Percentiles rank a stretch among this genome's conserved stretches.
These are phyloP conservation scores for Lagopus leucura DNA, from an alignment of 2,113 vertebrate genomes.

Conservation along the genomic window DNA sequence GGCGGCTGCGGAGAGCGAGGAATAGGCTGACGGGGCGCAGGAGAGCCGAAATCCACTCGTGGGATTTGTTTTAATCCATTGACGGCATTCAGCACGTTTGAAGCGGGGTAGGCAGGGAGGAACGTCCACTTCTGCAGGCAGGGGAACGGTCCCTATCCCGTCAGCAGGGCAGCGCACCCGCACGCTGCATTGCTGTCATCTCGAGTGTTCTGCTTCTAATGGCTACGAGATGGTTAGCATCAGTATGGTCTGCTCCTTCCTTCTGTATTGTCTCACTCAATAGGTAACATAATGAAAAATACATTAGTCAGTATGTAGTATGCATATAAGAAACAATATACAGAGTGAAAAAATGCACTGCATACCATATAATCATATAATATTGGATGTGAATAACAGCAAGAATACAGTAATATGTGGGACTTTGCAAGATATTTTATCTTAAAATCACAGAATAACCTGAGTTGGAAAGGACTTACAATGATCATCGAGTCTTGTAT, in stretches of 20 bases:
- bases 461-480: too few species aligned
- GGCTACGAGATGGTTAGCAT: background rate
- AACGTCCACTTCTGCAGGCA: accelerated
- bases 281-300: background rate
- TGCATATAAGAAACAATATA: background rate
- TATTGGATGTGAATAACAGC: background rate
- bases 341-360: accelerated
- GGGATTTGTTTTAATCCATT: background rate
- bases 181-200: background rate
- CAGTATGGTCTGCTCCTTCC: background rate
- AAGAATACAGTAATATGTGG: background rate
- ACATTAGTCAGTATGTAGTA: accelerated
- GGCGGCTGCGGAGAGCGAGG: background rate
- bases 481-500: background rate
- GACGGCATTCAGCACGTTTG: background rate
- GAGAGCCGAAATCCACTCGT: background rate
- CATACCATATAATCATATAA: too few species aligned
- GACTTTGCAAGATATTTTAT: background rate
- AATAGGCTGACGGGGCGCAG: background rate
- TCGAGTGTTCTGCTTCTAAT: background rate
- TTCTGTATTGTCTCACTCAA: background rate
- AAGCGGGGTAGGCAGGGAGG: background rate
- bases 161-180: background rate
- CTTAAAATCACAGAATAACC: background rate
- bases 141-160: background rate